Base-by-base conservation (phyloP, 92 coral and sea anemone genomes). In the Phenganax stokvisi region DNA sequence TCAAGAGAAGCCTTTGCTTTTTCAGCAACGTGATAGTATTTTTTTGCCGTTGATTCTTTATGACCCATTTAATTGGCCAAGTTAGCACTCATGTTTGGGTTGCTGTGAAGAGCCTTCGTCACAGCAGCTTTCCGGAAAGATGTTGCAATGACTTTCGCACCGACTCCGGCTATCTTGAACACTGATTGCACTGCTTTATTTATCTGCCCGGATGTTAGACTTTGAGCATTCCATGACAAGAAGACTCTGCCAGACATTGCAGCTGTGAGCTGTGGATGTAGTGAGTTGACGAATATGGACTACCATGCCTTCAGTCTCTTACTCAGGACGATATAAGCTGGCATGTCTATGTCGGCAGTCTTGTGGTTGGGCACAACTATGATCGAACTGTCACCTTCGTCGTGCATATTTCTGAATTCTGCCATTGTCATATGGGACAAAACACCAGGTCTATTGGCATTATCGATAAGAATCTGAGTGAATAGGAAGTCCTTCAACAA, bases 401-500 rank as follows among this genome's bases (percentile, higher is more conserved):
- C 75, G 54, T 47, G 57, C 59, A 82, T 85, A 37, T 83, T 57
- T 37, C 76, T 20, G 70, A 89, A 91, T 67, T 91, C 96, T 25
- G 71, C 6, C 29, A 89, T 56, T 9, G 90, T 85, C 92, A 91
- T 91, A 60, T 74, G 72, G 17, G 92, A 85, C 0, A 87, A 84
- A 13, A 89, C 90, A 0, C 96, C 90, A 7, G 92, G 78, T 6
- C 88, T 81, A 71, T 86, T 86, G 3, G 86, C 90, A 79, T 89
- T 91, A 80, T 91, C 87, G 2, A 86, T 82, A 29, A 80, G 10
- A 1, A 91, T 85, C 77, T 90, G 88, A 6, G 91, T 80, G 5
- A 88, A 51, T n/a, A 90, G 86, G 55, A 87, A 88, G 66, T 89
- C 87, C 83, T 86, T 76, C 9, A 88, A 75, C 16, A 86, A 67